A percentile compares a stretch with the other conserved stretches of the same genome.
Conservation (phyloP, 2,113 vertebrate species). For the Pogona vitticeps region DNA sequence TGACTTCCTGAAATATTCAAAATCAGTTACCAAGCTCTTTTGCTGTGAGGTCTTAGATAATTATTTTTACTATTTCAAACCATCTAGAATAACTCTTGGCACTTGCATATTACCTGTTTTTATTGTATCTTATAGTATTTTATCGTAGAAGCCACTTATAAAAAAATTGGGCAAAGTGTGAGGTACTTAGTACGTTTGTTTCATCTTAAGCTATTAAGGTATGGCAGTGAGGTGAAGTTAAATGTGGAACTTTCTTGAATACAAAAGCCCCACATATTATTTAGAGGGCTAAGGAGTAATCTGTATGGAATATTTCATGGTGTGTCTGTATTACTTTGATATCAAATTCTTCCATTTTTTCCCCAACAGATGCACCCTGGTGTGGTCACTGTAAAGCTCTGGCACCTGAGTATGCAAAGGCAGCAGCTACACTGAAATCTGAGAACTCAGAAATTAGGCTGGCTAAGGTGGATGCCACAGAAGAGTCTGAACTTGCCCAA, state of each 20-base stretch:
- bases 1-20: neutral
- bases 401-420: conserved; percentile 92
- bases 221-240: neutral
- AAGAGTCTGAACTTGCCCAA: conserved; percentile 93
- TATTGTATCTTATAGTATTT: neutral
- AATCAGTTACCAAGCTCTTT: neutral
- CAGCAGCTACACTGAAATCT: conserved; percentile 85
- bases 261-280: neutral
- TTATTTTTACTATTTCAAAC: neutral
- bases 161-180: too few relatives aligned
- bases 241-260: neutral
- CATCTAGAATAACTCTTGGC: neutral
- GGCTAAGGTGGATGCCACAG: conserved; percentile 95
- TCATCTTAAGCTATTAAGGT: neutral
- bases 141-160: neutral
- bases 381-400: conserved; percentile 98
- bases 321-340: neutral
- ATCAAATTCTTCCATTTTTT: neutral
- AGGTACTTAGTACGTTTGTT: neutral
- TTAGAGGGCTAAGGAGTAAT: neutral
- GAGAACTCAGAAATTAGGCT: conserved; percentile 89
- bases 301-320: neutral
- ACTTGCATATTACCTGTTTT: neutral
- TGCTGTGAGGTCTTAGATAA: neutral
- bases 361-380: conserved; percentile 91